Percentiles rank a stretch among this genome's conserved stretches.
phyloP scores from a whole-genome alignment of 1,140 invertebrate species.

The Campodea augens region DNA sequence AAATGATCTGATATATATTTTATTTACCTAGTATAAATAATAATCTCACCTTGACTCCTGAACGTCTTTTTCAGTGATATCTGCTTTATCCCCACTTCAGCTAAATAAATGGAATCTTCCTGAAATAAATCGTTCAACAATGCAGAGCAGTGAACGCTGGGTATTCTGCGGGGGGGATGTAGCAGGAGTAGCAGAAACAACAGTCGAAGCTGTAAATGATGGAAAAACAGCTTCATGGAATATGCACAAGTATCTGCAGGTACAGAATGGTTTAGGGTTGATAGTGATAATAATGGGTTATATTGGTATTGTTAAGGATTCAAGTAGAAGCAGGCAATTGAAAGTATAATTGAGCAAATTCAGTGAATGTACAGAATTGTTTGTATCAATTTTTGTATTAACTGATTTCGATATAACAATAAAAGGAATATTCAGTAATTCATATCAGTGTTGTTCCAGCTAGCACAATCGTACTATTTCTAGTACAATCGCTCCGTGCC shows the following conservation, averaged over 20 bases:
- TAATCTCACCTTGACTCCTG: background rate
- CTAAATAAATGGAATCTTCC: constrained; percentile 58
- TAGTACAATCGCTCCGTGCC: no score
- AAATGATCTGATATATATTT: no score
- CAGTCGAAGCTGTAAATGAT: constrained; percentile 95
- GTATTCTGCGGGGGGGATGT: constrained; percentile 91
- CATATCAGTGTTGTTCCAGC: no score
- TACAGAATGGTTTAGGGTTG: constrained; percentile 18
- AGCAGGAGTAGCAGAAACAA: constrained; percentile 83
- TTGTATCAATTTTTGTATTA: no score
- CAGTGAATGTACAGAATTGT: no score
- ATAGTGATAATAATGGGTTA: background rate
- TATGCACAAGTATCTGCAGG: constrained; percentile 85
- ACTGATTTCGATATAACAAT: no score
- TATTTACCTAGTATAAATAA: no score
- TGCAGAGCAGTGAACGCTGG: constrained; percentile 52
- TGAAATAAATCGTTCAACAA: constrained; percentile 49
- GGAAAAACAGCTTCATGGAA: constrained; percentile 93
- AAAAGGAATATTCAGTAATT: no score
- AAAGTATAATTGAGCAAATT: no score
- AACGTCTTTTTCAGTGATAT: constrained; percentile 37
- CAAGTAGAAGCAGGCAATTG: no score
- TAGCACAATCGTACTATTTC: no score
- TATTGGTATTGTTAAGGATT: background rate
- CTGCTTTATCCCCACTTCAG: constrained; percentile 58